Evolutionary conservation across 2,113 vertebrate genomes (phyloP).

Genomic region (Gracilinanus agilis): DNA sequence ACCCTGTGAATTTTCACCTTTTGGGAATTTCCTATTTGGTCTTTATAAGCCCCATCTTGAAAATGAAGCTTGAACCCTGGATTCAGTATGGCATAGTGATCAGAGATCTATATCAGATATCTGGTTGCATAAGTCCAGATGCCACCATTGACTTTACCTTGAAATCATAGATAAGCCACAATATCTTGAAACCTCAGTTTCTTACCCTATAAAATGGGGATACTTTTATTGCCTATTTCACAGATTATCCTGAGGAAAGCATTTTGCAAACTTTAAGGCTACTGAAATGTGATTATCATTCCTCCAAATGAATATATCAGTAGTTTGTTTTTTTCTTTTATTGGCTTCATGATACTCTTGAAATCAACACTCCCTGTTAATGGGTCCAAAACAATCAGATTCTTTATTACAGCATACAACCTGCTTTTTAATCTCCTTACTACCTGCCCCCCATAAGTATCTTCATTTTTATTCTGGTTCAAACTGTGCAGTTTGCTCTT

Average conservation of each 20-base stretch:
- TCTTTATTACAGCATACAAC: not conserved
- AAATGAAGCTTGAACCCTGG: not conserved
- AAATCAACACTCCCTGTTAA: not conserved
- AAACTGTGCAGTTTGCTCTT: not conserved
- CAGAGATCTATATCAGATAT: not conserved
- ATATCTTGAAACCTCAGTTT: not conserved
- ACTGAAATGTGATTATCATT: not conserved
- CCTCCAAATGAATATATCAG: not conserved
- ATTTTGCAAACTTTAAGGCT: not conserved
- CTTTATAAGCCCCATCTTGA: not conserved
- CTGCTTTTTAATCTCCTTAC: not conserved
- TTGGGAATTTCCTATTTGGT: not conserved
- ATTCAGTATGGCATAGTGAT: not conserved
- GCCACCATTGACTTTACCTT: not conserved
- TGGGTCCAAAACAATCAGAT: not conserved
- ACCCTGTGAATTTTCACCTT: not conserved
- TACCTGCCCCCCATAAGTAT: not conserved
- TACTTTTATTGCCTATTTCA: not conserved
- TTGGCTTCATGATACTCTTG: not conserved
- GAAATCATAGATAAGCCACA: not conserved
- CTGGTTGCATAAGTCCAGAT: not conserved
- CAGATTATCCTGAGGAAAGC: not conserved
- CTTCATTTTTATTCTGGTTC: not conserved
- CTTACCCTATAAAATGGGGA: not conserved
- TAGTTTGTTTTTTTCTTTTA: not conserved